These are phyloP conservation scores for Steatornis caripensis DNA, from an alignment of 2,113 vertebrate genomes.

Conservation along the genomic window DNA sequence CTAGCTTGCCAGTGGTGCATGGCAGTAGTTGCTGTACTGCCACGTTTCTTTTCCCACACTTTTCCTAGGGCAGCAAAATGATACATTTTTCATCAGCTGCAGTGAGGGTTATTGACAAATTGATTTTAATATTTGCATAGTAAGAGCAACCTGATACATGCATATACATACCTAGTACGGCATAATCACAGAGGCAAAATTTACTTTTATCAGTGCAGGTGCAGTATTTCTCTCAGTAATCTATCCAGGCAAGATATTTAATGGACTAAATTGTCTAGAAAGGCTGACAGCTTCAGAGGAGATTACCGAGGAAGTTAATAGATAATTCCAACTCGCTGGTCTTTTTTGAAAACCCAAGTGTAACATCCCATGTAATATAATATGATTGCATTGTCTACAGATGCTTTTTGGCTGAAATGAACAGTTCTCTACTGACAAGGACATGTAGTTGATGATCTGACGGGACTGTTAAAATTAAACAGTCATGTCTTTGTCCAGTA, in stretches of 20 bases:
- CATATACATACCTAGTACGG: background rate
- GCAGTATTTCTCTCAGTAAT: background rate
- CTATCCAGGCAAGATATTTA: background rate
- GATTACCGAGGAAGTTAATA: background rate
- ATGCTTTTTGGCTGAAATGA: conserved; percentile 3
- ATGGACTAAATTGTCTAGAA: conserved; percentile 18
- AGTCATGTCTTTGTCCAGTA: background rate
- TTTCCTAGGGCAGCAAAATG: background rate
- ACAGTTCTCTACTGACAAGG: background rate
- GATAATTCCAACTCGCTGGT: background rate
- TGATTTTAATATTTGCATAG: background rate
- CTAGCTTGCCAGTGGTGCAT: background rate
- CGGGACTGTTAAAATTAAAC: background rate
- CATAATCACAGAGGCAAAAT: background rate
- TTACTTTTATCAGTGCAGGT: conserved; percentile 18
- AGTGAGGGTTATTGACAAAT: conserved; percentile 8
- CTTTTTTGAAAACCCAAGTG: conserved; percentile 6
- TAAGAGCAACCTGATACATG: background rate
- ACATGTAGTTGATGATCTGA: background rate
- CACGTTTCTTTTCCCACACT: background rate
- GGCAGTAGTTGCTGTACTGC: background rate
- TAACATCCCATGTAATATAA: background rate
- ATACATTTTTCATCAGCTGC: background rate
- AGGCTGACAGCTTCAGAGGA: background rate
- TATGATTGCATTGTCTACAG: background rate